Percentiles rank a stretch among this genome's conserved stretches.
These are phyloP conservation scores for Tor tambroides DNA, from an alignment of 2,113 vertebrate genomes.

Conservation along the genomic window DNA sequence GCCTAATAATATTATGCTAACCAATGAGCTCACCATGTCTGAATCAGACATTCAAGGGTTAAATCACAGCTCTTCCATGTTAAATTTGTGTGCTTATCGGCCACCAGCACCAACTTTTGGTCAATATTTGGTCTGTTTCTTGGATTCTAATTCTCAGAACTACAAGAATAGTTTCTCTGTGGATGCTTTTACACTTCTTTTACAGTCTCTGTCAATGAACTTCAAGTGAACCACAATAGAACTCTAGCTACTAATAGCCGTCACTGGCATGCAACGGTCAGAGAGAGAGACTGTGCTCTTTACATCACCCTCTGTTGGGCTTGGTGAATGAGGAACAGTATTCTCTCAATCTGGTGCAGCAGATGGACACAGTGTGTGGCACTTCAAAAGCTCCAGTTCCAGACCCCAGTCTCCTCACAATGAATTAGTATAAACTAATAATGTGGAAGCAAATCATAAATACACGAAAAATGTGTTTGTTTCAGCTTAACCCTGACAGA, in stretches of 20 bases:
- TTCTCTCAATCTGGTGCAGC: constrained; percentile 73
- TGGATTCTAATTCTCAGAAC: not conserved
- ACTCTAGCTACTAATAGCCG: not conserved
- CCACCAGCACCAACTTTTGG: not conserved
- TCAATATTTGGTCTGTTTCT: not conserved
- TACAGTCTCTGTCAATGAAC: constrained; percentile 3
- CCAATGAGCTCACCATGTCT: not conserved
- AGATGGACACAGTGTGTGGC: constrained; percentile 75
- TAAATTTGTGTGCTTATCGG: not conserved
- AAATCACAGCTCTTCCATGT: not conserved
- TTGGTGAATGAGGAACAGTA: constrained; percentile 66
- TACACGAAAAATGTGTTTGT: constrained; percentile 37
- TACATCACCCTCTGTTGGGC: constrained; percentile 64
- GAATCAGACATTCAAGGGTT: not conserved
- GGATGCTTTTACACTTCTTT: not conserved
- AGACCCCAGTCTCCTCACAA: constrained; percentile 73
- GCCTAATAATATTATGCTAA: constrained; percentile 52
- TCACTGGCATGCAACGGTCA: constrained; percentile 27
- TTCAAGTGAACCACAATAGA: not conserved
- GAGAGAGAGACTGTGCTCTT: constrained; percentile 55
- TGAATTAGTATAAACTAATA: constrained; percentile 76
- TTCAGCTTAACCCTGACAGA: constrained; percentile 55
- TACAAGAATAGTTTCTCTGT: not conserved
- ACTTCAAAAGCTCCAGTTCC: constrained; percentile 62
- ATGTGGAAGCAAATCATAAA: constrained; percentile 44